phyloP scores from a whole-genome alignment of 2,113 vertebrate species.

The Limanda limanda region DNA sequence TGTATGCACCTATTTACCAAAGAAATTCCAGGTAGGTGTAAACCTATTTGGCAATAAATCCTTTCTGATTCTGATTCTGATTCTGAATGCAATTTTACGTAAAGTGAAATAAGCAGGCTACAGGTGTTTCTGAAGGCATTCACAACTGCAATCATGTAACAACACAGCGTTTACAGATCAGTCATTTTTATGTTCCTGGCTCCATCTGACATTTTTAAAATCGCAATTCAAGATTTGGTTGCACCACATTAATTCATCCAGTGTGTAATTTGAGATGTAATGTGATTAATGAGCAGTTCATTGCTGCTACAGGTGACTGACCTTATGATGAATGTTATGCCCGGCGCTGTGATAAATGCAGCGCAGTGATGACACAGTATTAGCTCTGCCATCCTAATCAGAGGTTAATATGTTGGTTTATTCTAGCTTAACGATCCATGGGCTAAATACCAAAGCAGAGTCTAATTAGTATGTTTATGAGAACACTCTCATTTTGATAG shows the following conservation, averaged over 20 bases:
- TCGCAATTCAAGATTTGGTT: background rate
- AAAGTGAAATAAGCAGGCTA: constrained; percentile 47
- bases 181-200: background rate
- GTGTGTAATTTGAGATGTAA: constrained; percentile 19
- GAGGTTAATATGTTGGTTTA: constrained; percentile 80
- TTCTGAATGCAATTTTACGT: background rate
- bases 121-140: constrained; percentile 47
- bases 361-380: constrained; percentile 53
- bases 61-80: too few relatives aligned
- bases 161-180: background rate
- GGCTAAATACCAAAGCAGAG: constrained; percentile 76
- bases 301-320: constrained; percentile 43
- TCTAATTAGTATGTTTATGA: constrained; percentile 81
- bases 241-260: background rate
- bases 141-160: constrained; percentile 14
- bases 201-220: constrained; percentile 1
- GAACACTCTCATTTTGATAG: constrained; percentile 72
- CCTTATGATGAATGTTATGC: constrained; percentile 34
- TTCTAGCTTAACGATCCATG: constrained; percentile 74
- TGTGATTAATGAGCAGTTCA: constrained; percentile 51
- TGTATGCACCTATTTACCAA: too few relatives aligned
- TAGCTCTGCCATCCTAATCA: constrained; percentile 73
- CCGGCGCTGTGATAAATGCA: constrained; percentile 64
- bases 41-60: too few relatives aligned
- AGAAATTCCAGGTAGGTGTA: too few relatives aligned